phyloP scores from a whole-genome alignment of 2,113 vertebrate genomes.

The Eonycteris spelaea region DNA sequence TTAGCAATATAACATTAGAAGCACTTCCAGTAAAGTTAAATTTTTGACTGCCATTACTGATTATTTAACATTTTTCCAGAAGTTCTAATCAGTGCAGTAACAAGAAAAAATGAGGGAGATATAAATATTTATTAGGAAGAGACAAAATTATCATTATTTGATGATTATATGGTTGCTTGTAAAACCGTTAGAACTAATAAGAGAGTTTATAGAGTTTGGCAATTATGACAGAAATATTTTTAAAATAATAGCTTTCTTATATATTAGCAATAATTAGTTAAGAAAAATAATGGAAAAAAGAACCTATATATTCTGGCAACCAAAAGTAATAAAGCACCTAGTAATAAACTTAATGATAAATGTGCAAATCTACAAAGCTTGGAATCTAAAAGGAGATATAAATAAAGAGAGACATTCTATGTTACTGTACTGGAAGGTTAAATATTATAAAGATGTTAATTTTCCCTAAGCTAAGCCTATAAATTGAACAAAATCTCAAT shows the following conservation, averaged over 20 bases:
- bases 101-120: not conserved
- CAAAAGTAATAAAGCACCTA: not conserved
- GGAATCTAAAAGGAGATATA: not conserved
- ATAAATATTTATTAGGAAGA: not conserved
- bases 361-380: not conserved
- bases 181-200: not conserved
- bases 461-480: not conserved
- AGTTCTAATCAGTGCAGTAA: not conserved
- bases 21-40: not conserved
- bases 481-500: not conserved
- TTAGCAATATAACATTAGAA: not conserved
- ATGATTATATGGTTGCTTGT: not conserved
- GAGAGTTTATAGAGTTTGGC: not conserved
- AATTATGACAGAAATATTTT: constrained; percentile 2
- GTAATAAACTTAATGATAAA: not conserved
- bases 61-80: not conserved
- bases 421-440: not conserved
- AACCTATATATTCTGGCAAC: not conserved
- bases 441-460: not conserved
- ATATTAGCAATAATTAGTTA: not conserved
- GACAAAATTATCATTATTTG: not conserved
- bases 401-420: not conserved
- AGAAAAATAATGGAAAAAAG: not conserved
- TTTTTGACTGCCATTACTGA: not conserved
- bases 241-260: not conserved